Base-by-base conservation (phyloP, 2,797 vertebrate species). In the Macropus fuliginosus region DNA sequence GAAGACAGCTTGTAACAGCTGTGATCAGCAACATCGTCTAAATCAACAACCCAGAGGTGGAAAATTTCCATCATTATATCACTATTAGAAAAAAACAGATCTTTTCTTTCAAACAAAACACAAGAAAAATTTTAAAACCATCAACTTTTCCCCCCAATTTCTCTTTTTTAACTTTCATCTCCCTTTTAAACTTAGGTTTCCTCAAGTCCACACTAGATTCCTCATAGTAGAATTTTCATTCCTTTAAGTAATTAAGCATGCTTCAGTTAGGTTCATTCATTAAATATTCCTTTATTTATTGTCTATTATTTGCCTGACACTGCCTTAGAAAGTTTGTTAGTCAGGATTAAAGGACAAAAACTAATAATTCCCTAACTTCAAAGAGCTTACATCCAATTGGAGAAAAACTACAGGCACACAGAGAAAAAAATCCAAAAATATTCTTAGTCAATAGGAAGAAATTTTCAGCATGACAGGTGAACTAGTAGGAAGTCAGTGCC, bases 1-100 rank as follows among this genome's bases (percentile, higher is more conserved):
- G 56, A 94, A 93, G 55, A 24, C 21, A 52, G 21, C 74, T 9
- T 18, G 18, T 81, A 46, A 46, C 66, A 81, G 0, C n/a, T 46
- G 66, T 94, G n/a, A 96, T 34, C 56, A 50, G 54, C 46, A 56
- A 93, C 92, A 95, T 90, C 46, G 94, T 95, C 55, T 59, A 59
- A 95, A 91, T 90, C 91, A n/a, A 21, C 29, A 4, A 92, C 95
- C 94, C 94, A 94, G 94, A 97, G 94, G 95, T 40, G 40, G 91
- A 97, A 95, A n/a, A 46, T 81, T 93, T 91, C 96, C 59, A n/a
- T 94, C 54, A 94, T 94, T 91, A 97, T 89, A 34, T 94, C 54
- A 94, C 4, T 21, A 94, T 57, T 55, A 93, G 18, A 28, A 96
- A 93, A 27, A 94, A 93, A 91, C 57, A 62, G 62, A 91, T 54